Base-by-base conservation (phyloP, 2,888 invertebrate species). In the Drosophila eohydei region DNA sequence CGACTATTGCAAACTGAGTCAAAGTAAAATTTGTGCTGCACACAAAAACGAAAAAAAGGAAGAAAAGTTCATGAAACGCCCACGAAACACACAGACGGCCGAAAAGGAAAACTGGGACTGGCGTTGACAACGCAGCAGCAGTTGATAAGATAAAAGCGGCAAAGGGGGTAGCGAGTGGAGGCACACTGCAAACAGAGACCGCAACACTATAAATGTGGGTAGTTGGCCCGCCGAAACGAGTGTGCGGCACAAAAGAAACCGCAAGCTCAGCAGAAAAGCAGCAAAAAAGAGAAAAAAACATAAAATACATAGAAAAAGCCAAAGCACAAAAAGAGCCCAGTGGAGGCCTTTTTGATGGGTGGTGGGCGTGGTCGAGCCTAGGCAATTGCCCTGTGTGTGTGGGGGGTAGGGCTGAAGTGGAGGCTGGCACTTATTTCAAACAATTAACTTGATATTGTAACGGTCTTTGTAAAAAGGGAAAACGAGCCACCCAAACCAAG, bases 361-460 rank as follows among this genome's bases (percentile, higher is more conserved):
- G 34, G 51, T 52, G 21, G 50, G 56, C 51, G 46, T 60, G 40
- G 61, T 26, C 44, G 58, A 16, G 70, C 36, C 50, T 72, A 58
- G 64, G 60, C 54, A 38, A 46, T 38, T 50, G 67, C 41, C 44
- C 5, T 12, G 41, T 8, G 16, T 2, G 32, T n/a, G 21, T 21
- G 46, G n/a, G 11, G 52, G 28, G 43, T 12, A 16, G 21, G 50
- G 69, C 41, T 34, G 52, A 8, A 52, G 34, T 52, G 38, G 36
- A 30, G 54, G 43, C 43, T 52, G 74, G 81, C 89, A 88, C 90
- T 88, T 88, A 88, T 88, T 88, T 88, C 90, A 90, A 90, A 90
- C 87, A 88, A 88, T 88, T 88, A 89, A 89, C 90, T 90, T 81
- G 88, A 90, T 89, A 89, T 90, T 89, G 90, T 88, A 88, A 84